These are phyloP conservation scores for Phylloscopus collybita DNA, from an alignment of 2,797 vertebrate genomes.

Conservation along the genomic window DNA sequence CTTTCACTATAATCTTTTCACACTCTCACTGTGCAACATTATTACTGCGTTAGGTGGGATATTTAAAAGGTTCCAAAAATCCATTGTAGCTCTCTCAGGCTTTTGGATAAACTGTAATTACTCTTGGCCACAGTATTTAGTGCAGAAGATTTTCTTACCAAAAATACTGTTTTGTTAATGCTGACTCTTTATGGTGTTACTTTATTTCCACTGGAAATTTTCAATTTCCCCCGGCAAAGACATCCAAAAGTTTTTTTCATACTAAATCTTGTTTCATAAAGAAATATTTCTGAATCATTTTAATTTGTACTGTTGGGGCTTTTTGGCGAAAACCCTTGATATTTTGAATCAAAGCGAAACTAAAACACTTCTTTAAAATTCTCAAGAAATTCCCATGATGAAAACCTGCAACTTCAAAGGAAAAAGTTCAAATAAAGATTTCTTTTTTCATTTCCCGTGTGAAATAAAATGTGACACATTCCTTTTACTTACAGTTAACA, in stretches of 20 bases:
- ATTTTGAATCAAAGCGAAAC: not conserved
- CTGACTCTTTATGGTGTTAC: not conserved
- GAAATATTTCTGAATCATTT: not conserved
- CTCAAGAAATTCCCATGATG: not conserved
- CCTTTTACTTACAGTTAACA: not conserved
- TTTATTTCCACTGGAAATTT: slow-evolving; percentile 48
- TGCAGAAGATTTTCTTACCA: slow-evolving; percentile 8
- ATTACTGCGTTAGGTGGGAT: not conserved
- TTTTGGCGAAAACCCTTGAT: not conserved
- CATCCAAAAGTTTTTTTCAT: not conserved
- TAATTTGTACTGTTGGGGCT: not conserved
- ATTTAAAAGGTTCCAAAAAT: slow-evolving; percentile 32
- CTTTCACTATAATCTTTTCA: not conserved
- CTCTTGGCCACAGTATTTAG: slow-evolving; percentile 5
- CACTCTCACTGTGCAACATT: not conserved
- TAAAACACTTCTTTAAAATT: not conserved
- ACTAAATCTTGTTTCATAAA: not conserved
- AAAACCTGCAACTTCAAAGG: not conserved
- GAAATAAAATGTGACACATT: not conserved
- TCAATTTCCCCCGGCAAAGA: slow-evolving; percentile 7
- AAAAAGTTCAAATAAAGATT: not conserved
- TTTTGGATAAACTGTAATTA: slow-evolving; percentile 21
- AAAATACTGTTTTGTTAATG: not conserved
- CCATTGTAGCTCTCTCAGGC: slow-evolving; percentile 6
- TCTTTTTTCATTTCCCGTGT: not conserved